Conservation (phyloP, 2,888 invertebrate genomes). For the Xestia ashworthii region DNA sequence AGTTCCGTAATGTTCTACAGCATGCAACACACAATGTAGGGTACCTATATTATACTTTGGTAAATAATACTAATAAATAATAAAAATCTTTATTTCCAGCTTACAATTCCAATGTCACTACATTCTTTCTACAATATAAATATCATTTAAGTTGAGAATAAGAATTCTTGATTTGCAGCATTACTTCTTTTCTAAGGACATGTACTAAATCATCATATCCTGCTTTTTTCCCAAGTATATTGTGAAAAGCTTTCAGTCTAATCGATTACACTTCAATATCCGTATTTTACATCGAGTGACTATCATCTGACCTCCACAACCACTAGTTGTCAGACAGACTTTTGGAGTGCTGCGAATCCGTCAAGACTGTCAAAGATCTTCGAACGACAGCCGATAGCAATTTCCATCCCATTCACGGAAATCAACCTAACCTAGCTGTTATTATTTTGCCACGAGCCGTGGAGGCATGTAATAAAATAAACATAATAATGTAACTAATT, state of each 20-base stretch:
- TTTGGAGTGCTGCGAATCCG: neutral
- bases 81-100: too few relatives aligned
- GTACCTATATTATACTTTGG: neutral
- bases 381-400: neutral
- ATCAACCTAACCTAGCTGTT: neutral
- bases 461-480: neutral
- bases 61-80: too few relatives aligned
- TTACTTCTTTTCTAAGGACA: neutral
- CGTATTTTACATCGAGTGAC: neutral
- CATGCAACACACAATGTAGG: slow-evolving; percentile 21
- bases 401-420: neutral
- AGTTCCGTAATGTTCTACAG: slow-evolving; percentile 12
- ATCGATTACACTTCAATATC: neutral
- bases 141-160: too few relatives aligned
- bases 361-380: neutral
- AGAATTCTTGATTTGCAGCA: neutral
- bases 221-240: neutral
- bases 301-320: neutral
- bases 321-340: neutral
- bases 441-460: neutral
- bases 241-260: neutral
- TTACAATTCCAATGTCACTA: too few relatives aligned
- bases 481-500: too few relatives aligned
- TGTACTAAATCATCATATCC: neutral
- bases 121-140: too few relatives aligned